Percentiles rank a stretch among this genome's conserved stretches.
Conservation (phyloP, 2,113 vertebrate genomes). For the Carassius carassius region DNA sequence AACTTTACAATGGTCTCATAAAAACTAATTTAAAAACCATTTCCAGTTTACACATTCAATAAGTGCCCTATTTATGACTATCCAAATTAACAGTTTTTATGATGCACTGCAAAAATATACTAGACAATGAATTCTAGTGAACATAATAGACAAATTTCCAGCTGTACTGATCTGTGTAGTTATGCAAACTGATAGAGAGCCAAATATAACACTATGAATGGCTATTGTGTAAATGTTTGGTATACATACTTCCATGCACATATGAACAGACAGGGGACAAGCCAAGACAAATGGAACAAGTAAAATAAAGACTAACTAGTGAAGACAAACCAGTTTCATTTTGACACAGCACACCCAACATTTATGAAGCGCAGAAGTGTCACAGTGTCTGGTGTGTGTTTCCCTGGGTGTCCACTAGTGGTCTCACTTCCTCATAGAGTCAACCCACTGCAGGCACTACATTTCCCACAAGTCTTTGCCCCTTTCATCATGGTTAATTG, state of each 20-base stretch:
- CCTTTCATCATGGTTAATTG: too few species aligned
- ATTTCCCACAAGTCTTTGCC: too few species aligned
- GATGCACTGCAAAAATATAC: neutral
- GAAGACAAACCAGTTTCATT: neutral
- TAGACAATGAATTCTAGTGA: neutral
- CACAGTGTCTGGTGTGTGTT: too few species aligned
- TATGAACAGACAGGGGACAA: neutral
- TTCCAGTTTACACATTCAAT: neutral
- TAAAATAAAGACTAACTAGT: neutral
- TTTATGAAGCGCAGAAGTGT: neutral
- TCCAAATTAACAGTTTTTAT: neutral
- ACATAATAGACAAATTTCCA: neutral
- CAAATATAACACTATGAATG: neutral
- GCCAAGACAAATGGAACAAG: neutral
- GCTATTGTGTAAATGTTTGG: constrained; percentile 6
- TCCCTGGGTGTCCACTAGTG: too few species aligned
- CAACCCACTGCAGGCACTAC: too few species aligned
- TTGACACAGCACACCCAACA: neutral
- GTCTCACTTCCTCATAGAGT: too few species aligned
- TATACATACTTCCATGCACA: neutral
- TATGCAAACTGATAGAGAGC: neutral
- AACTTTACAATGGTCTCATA: neutral
- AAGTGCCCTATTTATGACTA: neutral
- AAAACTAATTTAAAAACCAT: neutral
- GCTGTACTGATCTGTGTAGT: neutral